phyloP scores from a whole-genome alignment of 2,113 vertebrate genomes.

The Meriones unguiculatus region DNA sequence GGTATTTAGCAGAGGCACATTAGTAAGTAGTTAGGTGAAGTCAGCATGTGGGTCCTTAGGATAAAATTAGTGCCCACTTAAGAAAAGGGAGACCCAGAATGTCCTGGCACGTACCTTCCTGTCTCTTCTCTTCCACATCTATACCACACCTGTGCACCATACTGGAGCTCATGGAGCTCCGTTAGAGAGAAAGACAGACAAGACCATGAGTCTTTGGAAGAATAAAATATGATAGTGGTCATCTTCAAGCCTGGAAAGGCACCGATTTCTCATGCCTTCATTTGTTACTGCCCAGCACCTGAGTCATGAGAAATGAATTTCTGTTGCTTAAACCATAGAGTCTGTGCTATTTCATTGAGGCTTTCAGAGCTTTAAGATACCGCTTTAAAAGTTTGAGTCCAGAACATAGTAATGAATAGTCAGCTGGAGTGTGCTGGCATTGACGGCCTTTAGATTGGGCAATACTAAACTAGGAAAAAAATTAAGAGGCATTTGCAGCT shows the following conservation, averaged over 20 bases:
- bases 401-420: conserved; percentile 5
- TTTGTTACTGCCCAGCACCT: neutral
- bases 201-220: neutral
- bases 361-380: neutral
- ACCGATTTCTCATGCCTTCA: neutral
- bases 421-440: neutral
- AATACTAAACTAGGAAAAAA: neutral
- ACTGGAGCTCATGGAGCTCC: neutral
- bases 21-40: neutral
- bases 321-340: neutral
- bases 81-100: neutral
- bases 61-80: neutral
- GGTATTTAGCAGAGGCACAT: neutral
- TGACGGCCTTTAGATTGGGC: neutral
- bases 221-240: neutral
- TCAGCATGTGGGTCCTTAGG: fast-evolving
- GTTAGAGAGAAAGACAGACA: neutral
- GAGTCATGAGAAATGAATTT: neutral
- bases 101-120: neutral
- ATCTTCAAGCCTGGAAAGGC: neutral
- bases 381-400: neutral
- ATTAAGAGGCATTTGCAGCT: conserved; percentile 19
- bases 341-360: neutral
- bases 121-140: neutral
- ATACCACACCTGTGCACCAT: neutral